Percentiles rank a stretch among this genome's conserved stretches.
Evolutionary conservation across 2,113 vertebrate species (phyloP).

Genomic region (Proterorhinus semilunaris): DNA sequence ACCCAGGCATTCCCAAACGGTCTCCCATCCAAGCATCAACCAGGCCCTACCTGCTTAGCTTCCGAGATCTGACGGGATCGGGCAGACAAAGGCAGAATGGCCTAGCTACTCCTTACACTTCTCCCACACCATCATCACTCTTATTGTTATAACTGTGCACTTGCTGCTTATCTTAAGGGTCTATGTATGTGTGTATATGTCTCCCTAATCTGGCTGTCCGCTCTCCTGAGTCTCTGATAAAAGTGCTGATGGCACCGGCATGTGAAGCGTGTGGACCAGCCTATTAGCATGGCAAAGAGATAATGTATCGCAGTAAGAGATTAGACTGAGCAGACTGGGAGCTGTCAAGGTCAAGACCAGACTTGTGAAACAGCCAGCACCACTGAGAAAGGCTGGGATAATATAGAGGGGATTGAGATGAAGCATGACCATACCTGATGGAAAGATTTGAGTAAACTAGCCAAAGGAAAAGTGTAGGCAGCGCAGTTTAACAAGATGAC

Average conservation of each 20-base stretch:
- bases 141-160: slow-evolving; percentile 40
- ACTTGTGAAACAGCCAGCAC: slow-evolving; percentile 70
- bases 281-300: slow-evolving; percentile 79
- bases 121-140: slow-evolving; percentile 17
- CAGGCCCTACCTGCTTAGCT: too few relatives aligned
- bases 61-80: too few relatives aligned
- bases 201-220: slow-evolving; percentile 66
- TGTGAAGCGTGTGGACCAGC: slow-evolving; percentile 49
- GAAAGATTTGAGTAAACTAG: slow-evolving; percentile 7
- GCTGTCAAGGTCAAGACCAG: slow-evolving; percentile 78
- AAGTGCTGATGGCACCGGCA: slow-evolving; percentile 71
- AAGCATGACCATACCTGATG: slow-evolving; percentile 29
- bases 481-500: slow-evolving; percentile 23
- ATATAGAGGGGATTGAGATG: slow-evolving; percentile 29
- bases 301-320: slow-evolving; percentile 75
- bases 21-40: too few relatives aligned
- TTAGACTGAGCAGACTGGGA: slow-evolving; percentile 73
- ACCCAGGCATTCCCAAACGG: too few relatives aligned
- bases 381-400: slow-evolving; percentile 39
- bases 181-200: slow-evolving; percentile 36
- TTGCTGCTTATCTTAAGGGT: slow-evolving; percentile 43
- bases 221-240: slow-evolving; percentile 73
- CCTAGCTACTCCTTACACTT: slow-evolving; percentile 35
- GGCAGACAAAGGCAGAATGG: too few relatives aligned
- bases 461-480: slow-evolving; percentile 1